Conservation (phyloP, 1,140 invertebrate species). For the Lordiphosa collinella region DNA sequence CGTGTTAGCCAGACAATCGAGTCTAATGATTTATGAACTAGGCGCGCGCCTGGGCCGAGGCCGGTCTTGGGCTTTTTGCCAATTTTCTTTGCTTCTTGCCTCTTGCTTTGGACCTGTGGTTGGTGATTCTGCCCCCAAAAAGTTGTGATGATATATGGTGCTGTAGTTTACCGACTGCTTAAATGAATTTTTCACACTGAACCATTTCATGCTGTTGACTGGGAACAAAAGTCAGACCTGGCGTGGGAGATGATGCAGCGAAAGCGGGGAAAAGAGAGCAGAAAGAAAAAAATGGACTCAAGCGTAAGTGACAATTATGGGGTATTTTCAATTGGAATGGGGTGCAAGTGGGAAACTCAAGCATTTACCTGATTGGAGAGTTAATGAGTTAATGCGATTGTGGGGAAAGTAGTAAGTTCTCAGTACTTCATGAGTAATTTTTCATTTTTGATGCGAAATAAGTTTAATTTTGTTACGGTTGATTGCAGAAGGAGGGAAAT, state of each 20-base stretch:
- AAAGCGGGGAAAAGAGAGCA: constrained; percentile 22
- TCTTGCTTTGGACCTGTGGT: constrained; percentile 1
- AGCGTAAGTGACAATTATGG: constrained; percentile 63
- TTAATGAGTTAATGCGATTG: constrained; percentile 2
- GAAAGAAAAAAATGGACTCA: constrained; percentile 5
- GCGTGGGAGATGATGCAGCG: constrained; percentile 27
- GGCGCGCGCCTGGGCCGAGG: constrained; percentile 45
- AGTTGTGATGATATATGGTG: constrained; percentile 56
- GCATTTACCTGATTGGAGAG: too few species aligned
- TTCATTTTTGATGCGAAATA: too few species aligned
- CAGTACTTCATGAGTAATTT: too few species aligned
- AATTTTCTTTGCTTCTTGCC: constrained; percentile 29
- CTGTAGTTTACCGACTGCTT: constrained; percentile 69
- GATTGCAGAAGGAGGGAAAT: too few species aligned
- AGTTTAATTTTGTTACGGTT: too few species aligned
- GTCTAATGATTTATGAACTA: constrained; percentile 75
- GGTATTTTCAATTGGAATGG: constrained; percentile 23
- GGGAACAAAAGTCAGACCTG: constrained; percentile 56
- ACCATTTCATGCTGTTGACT: constrained; percentile 64
- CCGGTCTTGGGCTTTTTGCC: constrained; percentile 27
- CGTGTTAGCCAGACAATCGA: constrained; percentile 73
- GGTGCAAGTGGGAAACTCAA: background rate
- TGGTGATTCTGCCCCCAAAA: constrained; percentile 12
- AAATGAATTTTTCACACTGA: constrained; percentile 72
- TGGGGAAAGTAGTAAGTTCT: too few species aligned